These are phyloP conservation scores for Parnassius orleans DNA, from an alignment of 2,888 invertebrate genomes.

Conservation along the genomic window DNA sequence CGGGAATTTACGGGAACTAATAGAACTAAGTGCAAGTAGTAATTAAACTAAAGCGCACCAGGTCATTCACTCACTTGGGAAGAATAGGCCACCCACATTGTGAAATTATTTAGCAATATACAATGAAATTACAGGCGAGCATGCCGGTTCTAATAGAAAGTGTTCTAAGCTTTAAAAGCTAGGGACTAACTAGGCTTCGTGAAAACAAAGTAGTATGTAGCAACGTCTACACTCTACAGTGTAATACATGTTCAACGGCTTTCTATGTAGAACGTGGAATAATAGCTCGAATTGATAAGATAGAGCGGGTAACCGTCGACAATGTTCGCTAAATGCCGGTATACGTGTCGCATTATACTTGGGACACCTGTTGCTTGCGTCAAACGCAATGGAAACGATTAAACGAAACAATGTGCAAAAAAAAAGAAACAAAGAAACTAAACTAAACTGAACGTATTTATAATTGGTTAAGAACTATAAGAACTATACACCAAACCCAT, in stretches of 20 bases:
- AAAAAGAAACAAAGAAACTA: slow-evolving; percentile 3
- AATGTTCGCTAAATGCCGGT: slow-evolving; percentile 15
- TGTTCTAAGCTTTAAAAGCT: slow-evolving; percentile 6
- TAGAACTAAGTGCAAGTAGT: slow-evolving; percentile 13
- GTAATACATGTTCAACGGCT: slow-evolving; percentile 23
- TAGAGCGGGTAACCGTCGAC: slow-evolving; percentile 21
- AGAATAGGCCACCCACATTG: slow-evolving; percentile 15
- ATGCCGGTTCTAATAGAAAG: slow-evolving; percentile 22
- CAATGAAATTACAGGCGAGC: slow-evolving; percentile 32
- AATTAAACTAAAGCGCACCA: slow-evolving; percentile 15
- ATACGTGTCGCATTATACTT: slow-evolving; percentile 19
- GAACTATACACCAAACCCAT: slow-evolving; percentile 28
- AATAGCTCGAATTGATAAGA: slow-evolving; percentile 25
- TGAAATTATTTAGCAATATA: slow-evolving; percentile 21
- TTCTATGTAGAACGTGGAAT: slow-evolving; percentile 13
- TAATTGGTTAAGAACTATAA: slow-evolving; percentile 3
- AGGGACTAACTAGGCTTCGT: background rate
- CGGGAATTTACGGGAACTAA: slow-evolving; percentile 1
- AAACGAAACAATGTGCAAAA: slow-evolving; percentile 28
- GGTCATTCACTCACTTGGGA: slow-evolving; percentile 3
- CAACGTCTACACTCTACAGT: slow-evolving; percentile 15
- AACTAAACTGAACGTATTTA: slow-evolving; percentile 6
- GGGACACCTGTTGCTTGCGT: slow-evolving; percentile 54
- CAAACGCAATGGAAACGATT: slow-evolving; percentile 30
- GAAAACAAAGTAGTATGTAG: slow-evolving; percentile 11